Conservation (phyloP, 1,140 invertebrate genomes). For the Tenebrio molitor region DNA sequence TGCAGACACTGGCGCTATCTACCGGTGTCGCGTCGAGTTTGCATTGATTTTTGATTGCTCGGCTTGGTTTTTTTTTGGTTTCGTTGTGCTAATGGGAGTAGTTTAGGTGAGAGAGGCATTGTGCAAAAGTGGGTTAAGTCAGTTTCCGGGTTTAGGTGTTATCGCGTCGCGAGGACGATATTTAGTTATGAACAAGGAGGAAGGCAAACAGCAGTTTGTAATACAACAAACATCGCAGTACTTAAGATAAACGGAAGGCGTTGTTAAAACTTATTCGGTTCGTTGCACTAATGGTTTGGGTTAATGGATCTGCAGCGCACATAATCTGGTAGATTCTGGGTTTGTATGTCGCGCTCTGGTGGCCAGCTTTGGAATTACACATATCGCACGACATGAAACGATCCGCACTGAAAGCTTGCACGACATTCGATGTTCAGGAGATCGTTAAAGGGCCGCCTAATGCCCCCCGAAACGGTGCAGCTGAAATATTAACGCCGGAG, state of each 20-base stretch:
- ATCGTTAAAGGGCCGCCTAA: constrained; percentile 11
- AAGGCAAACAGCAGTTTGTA: constrained; percentile 1
- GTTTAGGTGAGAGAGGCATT: too few relatives aligned
- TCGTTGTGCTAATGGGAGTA: too few relatives aligned
- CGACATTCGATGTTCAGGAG: not conserved
- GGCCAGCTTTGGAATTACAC: constrained; percentile 25
- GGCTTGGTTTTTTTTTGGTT: too few relatives aligned
- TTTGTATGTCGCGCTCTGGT: constrained; percentile 32
- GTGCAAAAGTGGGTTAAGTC: too few relatives aligned
- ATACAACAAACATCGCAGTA: constrained; percentile 31
- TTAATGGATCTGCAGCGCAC: constrained; percentile 47
- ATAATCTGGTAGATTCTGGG: constrained; percentile 38
- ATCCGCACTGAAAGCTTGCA: constrained; percentile 6
- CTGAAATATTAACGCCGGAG: constrained; percentile 20
- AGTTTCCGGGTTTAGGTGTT: not conserved
- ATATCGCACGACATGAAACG: constrained; percentile 22
- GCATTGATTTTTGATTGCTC: too few relatives aligned
- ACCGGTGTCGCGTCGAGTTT: too few relatives aligned
- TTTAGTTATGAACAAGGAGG: not conserved
- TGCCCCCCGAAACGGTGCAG: not conserved
- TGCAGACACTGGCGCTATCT: too few relatives aligned
- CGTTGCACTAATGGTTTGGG: constrained; percentile 47
- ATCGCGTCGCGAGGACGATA: not conserved
- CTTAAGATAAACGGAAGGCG: constrained; percentile 47
- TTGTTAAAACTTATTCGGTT: constrained; percentile 48